Evolutionary conservation across 2,888 invertebrate species (phyloP).

Genomic region (Cerastoderma edule): DNA sequence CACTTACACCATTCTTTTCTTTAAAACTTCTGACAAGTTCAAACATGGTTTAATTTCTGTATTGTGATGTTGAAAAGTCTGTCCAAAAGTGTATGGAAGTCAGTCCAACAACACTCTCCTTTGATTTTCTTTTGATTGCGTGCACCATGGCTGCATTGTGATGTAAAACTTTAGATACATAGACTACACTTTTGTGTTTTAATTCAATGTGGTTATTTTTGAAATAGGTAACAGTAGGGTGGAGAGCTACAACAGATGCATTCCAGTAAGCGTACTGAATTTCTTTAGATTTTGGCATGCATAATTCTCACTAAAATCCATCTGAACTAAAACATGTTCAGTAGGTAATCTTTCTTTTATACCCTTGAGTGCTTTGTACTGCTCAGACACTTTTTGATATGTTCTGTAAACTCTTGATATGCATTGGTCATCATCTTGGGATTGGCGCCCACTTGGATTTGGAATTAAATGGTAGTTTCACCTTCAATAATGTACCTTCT

Average conservation of each 20-base stretch:
- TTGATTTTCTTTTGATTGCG: constrained; percentile 32
- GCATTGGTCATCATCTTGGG: too few species aligned
- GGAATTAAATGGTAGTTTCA: too few species aligned
- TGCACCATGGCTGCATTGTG: constrained; percentile 45
- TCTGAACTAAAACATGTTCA: too few species aligned
- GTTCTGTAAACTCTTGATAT: too few species aligned
- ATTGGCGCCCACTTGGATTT: too few species aligned
- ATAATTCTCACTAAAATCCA: too few species aligned
- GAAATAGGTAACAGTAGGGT: constrained; percentile 47
- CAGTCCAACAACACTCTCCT: constrained; percentile 4
- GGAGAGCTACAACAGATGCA: constrained; percentile 40
- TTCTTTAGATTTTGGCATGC: too few species aligned
- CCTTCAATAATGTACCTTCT: too few species aligned
- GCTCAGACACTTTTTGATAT: too few species aligned
- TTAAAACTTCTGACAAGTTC: constrained; percentile 1
- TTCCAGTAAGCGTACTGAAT: constrained; percentile 51
- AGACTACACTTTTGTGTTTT: constrained; percentile 39
- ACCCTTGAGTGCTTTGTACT: too few species aligned
- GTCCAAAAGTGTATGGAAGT: constrained; percentile 41
- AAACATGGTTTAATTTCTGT: constrained; percentile 30
- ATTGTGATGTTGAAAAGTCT: constrained; percentile 42
- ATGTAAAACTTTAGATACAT: constrained; percentile 49
- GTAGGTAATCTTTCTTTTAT: too few species aligned
- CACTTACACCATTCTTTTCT: constrained; percentile 3
- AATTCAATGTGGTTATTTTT: constrained; percentile 18